A percentile compares a stretch with the other conserved stretches of the same genome.
Evolutionary conservation across 2,888 invertebrate genomes (phyloP).

Genomic region (Embidobia sp.): DNA sequence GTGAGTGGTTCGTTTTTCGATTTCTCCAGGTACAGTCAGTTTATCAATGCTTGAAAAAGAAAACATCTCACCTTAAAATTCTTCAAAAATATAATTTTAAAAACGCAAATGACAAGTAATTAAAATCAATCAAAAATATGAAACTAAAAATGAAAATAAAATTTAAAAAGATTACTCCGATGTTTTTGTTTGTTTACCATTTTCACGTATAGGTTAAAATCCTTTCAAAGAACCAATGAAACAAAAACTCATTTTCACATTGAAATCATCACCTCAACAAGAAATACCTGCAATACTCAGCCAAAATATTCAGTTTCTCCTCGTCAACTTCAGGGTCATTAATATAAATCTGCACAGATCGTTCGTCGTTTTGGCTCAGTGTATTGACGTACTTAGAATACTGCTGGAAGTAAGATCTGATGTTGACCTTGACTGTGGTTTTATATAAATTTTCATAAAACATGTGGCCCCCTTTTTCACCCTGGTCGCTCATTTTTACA

Average conservation of each 20-base stretch:
- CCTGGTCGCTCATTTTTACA: slow-evolving; percentile 27
- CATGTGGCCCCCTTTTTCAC: slow-evolving; percentile 14
- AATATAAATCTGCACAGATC: slow-evolving; percentile 63
- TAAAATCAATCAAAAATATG: background rate
- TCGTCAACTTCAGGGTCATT: slow-evolving; percentile 74
- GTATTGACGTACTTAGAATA: slow-evolving; percentile 41
- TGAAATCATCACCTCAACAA: no score
- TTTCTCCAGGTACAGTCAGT: slow-evolving; percentile 73
- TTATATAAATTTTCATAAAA: slow-evolving; percentile 66
- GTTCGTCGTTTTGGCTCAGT: slow-evolving; percentile 22
- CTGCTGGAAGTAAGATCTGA: slow-evolving; percentile 56
- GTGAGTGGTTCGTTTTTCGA: slow-evolving; percentile 62
- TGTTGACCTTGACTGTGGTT: slow-evolving; percentile 55
- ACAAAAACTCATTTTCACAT: no score
- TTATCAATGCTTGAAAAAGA: slow-evolving; percentile 70
- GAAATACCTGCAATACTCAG: slow-evolving; percentile 82
- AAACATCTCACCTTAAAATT: no score
- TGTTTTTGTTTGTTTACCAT: no score
- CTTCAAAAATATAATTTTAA: slow-evolving; percentile 2
- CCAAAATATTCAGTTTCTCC: slow-evolving; percentile 80
- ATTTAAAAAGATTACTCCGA: no score
- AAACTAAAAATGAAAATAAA: background rate
- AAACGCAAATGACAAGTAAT: background rate
- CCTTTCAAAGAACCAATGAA: no score
- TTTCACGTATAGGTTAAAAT: no score